These are phyloP conservation scores for Megalurothrips usitatus DNA, from an alignment of 2,888 invertebrate genomes.

Conservation along the genomic window DNA sequence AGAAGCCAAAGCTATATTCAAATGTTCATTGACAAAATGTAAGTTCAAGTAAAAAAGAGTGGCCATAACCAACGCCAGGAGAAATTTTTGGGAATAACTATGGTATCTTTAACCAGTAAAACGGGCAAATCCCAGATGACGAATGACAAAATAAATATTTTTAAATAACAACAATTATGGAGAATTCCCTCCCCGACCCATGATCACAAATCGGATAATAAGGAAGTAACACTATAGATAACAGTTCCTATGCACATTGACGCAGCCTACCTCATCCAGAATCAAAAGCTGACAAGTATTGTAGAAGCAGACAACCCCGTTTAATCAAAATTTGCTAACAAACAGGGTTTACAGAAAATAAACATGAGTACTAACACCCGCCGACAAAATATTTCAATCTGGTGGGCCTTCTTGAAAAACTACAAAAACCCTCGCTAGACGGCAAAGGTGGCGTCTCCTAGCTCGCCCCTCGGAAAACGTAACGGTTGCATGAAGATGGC, in stretches of 20 bases:
- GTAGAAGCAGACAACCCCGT: background rate
- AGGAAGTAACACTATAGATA: background rate
- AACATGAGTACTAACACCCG: constrained; percentile 20
- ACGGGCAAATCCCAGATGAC: too few species aligned
- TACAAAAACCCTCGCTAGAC: constrained; percentile 8
- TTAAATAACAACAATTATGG: background rate
- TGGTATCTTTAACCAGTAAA: too few species aligned
- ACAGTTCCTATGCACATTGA: background rate
- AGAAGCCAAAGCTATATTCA: background rate
- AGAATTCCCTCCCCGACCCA: background rate
- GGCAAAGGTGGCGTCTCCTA: constrained; percentile 17
- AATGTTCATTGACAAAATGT: background rate
- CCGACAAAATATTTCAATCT: constrained; percentile 20
- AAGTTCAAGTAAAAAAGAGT: background rate
- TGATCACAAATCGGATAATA: too few species aligned
- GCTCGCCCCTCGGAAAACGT: background rate
- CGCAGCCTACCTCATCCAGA: background rate
- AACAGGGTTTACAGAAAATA: background rate
- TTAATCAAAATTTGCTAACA: background rate
- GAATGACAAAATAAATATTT: too few species aligned
- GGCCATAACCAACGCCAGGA: background rate
- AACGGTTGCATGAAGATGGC: constrained; percentile 24
- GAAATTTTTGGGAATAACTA: too few species aligned
- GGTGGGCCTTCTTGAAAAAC: constrained; percentile 22
- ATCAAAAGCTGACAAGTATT: background rate